Percentiles rank a stretch among this genome's conserved stretches.
Evolutionary conservation across 2,888 invertebrate species (phyloP).

Genomic region (Lydus trimaculatus): DNA sequence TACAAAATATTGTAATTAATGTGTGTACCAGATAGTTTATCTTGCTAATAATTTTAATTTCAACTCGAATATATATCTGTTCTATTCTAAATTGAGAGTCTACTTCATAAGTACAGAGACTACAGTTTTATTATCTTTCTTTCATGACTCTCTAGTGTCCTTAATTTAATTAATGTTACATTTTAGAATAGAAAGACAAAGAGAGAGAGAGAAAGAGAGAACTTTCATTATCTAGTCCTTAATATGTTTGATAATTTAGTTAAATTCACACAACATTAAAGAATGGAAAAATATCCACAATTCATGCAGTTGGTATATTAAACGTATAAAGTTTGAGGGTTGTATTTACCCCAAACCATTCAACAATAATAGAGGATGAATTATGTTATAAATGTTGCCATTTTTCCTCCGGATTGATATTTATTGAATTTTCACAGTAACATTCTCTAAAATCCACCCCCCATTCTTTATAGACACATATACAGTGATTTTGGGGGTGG

Average conservation of each 20-base stretch:
- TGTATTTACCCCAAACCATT: neutral
- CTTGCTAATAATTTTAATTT: no score
- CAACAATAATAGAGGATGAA: neutral
- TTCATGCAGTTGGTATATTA: neutral
- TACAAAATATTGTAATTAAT: neutral
- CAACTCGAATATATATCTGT: neutral
- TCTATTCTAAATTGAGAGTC: neutral
- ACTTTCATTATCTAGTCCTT: neutral
- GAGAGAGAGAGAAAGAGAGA: no score
- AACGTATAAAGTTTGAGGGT: neutral
- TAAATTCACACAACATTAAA: neutral
- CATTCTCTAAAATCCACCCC: neutral
- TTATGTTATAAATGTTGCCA: neutral
- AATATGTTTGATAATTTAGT: neutral
- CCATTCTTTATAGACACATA: neutral
- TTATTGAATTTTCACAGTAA: constrained; percentile 26
- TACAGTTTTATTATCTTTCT: neutral
- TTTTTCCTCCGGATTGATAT: constrained; percentile 4
- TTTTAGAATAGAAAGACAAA: no score
- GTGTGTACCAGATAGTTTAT: no score
- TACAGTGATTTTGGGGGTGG: neutral
- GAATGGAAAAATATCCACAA: neutral
- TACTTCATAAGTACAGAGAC: neutral
- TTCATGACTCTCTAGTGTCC: neutral
- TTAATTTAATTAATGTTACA: constrained; percentile 1